Evolutionary conservation across 2,113 vertebrate genomes (phyloP), one percentile per base, ranked within the genome.

Genomic region (Sarotherodon lohbergeri): DNA sequence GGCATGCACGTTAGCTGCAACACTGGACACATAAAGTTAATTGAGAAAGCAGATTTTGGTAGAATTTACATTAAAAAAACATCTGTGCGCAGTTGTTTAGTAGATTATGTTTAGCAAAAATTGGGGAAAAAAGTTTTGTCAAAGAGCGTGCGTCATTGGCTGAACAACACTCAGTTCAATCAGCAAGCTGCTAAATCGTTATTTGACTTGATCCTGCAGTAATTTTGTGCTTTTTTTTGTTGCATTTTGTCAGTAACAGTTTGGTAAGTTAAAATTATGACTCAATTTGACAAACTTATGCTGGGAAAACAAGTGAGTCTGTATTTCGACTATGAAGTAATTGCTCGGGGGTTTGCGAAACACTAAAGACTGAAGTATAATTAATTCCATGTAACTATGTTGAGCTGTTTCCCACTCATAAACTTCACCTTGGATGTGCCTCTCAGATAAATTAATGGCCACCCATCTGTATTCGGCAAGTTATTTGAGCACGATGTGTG

Each of bases 61-160:
- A 39, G 48, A 83, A 76, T 82, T 83, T 11, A 82, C 32, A 81
- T 54, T 13, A 22, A 50, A 52, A 88, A 89, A 57, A 12, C 83
- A 88, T 85, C 84, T 82, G 87, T 66, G 12, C 19, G 8, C 3
- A 61, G 34, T 5, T 14, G 48, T 50, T 81, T 66, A 85, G 85
- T 82, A 86, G 79, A 79, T 46, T 50, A 59, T 81, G 54, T 76
- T 89, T 13, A 46, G 84, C 81, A 82, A 73, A 88, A 83, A 90
- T 34, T 82, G 52, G 55, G 36, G 50, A 29, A 34, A 88, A 90
- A 90, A 79, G 55, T 34, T 82, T 90, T 41, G 82, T 83, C 57
- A 80, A 81, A 76, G 24, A 46, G 63, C 57, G 39, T 55, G 76
- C 66, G 66, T 81, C 73, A n/a, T 4, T 80, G 68, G 79, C 56